Percentiles rank a stretch among this genome's conserved stretches.
These are phyloP conservation scores for Ancistrus triradiatus DNA, from an alignment of 2,113 vertebrate genomes.

Conservation along the genomic window DNA sequence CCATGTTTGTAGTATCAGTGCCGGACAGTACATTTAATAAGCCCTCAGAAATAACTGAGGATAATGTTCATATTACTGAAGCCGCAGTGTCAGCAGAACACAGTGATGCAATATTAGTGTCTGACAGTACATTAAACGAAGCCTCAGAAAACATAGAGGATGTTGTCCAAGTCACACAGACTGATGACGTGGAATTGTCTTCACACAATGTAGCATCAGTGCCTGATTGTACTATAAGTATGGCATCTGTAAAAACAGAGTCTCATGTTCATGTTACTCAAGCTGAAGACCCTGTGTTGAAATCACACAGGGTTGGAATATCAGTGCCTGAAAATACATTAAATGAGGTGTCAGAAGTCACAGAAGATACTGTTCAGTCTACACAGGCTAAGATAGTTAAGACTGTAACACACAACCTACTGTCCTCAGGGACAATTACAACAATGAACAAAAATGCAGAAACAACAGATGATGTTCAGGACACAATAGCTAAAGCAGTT, in stretches of 20 bases:
- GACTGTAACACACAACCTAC: conserved; percentile 12
- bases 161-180: conserved; percentile 5
- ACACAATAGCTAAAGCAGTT: not conserved
- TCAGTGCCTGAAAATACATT: no score
- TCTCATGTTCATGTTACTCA: no score
- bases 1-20: conserved; percentile 2
- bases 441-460: conserved; percentile 12
- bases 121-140: conserved; percentile 39
- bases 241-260: no score
- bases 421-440: not conserved
- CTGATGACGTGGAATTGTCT: conserved; percentile 20
- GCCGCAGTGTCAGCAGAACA: conserved; percentile 19
- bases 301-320: no score
- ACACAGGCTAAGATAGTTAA: conserved; percentile 22
- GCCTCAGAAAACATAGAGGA: conserved; percentile 45
- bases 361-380: no score
- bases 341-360: no score
- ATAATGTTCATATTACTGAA: conserved; percentile 10
- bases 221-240: conserved; percentile 4
- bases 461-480: conserved; percentile 38
- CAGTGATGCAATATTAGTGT: conserved; percentile 24
- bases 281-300: no score
- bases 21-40: not conserved
- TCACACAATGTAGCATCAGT: not conserved
- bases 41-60: not conserved